These are phyloP conservation scores for Agrenia bidenticulata DNA, from an alignment of 2,888 invertebrate genomes.

Conservation along the genomic window DNA sequence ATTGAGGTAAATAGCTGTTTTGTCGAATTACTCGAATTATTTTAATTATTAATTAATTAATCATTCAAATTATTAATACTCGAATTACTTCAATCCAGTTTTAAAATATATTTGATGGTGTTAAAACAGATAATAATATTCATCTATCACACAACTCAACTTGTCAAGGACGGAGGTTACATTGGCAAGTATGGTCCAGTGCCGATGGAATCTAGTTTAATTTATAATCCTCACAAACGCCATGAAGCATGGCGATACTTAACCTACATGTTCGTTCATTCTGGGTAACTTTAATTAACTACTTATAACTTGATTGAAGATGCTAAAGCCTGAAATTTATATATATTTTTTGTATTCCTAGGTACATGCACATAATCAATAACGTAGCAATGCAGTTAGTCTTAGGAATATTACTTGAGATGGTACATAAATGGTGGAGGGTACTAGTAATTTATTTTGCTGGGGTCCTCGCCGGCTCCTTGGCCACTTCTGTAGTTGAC, in stretches of 20 bases:
- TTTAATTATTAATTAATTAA: not conserved
- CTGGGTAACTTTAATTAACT: slow-evolving; percentile 66
- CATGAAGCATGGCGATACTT: slow-evolving; percentile 90
- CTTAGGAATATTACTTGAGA: slow-evolving; percentile 89
- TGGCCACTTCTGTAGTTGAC: slow-evolving; percentile 77
- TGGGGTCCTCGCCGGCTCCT: slow-evolving; percentile 80
- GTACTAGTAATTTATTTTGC: slow-evolving; percentile 78
- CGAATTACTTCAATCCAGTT: not conserved
- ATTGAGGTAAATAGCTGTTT: too few relatives aligned
- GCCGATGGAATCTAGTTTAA: slow-evolving; percentile 76
- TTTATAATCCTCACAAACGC: slow-evolving; percentile 83
- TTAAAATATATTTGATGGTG: too few relatives aligned
- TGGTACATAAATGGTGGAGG: slow-evolving; percentile 95
- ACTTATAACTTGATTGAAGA: not conserved
- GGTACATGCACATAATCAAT: slow-evolving; percentile 80
- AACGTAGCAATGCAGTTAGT: slow-evolving; percentile 89
- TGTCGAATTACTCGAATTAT: too few relatives aligned
- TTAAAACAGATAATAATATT: slow-evolving; percentile 60
- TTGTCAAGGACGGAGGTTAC: too few relatives aligned
- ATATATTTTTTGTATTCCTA: slow-evolving; percentile 57
- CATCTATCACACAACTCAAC: slow-evolving; percentile 58
- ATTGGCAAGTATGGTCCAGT: slow-evolving; percentile 65
- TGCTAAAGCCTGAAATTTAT: too few relatives aligned
- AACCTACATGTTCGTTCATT: slow-evolving; percentile 95
- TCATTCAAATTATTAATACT: not conserved